Evolutionary conservation across 2,113 vertebrate genomes (phyloP).

Genomic region (Mellivora capensis): DNA sequence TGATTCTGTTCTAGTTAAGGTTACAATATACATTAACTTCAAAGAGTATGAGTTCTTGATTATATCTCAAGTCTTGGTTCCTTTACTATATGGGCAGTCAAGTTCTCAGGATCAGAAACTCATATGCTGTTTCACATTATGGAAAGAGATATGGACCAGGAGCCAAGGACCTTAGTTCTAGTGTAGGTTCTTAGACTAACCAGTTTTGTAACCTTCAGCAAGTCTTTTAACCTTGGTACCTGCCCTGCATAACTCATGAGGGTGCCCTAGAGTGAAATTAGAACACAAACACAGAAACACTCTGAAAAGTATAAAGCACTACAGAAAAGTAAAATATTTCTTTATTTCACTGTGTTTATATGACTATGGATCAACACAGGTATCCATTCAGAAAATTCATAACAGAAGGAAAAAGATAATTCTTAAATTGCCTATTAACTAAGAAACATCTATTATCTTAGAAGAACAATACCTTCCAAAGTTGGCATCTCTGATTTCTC

Average conservation of each 20-base stretch:
- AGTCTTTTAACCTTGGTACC: conserved; percentile 33
- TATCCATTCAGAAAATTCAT: conserved; percentile 47
- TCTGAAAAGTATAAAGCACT: conserved; percentile 28
- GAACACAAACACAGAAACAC: conserved; percentile 9
- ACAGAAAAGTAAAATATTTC: conserved; percentile 20
- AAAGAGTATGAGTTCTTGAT: conserved; percentile 2
- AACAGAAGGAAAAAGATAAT: not conserved
- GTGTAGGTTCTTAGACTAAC: not conserved
- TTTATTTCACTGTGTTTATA: not conserved
- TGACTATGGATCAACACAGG: not conserved
- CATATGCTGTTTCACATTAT: not conserved
- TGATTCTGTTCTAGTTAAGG: conserved; percentile 27
- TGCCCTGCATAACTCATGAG: not conserved
- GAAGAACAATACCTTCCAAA: conserved; percentile 20
- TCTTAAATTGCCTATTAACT: conserved; percentile 26
- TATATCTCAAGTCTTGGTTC: conserved; percentile 13
- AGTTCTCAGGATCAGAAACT: conserved; percentile 29
- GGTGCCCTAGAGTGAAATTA: conserved; percentile 32
- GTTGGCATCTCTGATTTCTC: not conserved
- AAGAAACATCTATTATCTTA: not conserved
- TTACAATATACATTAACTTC: conserved; percentile 35
- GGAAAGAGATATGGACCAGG: conserved; percentile 9
- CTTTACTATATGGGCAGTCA: conserved; percentile 27
- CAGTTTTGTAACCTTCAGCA: conserved; percentile 10
- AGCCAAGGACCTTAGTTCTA: conserved; percentile 18